Conservation (phyloP, 2,888 invertebrate genomes). For the Alentia gelatinosa region DNA sequence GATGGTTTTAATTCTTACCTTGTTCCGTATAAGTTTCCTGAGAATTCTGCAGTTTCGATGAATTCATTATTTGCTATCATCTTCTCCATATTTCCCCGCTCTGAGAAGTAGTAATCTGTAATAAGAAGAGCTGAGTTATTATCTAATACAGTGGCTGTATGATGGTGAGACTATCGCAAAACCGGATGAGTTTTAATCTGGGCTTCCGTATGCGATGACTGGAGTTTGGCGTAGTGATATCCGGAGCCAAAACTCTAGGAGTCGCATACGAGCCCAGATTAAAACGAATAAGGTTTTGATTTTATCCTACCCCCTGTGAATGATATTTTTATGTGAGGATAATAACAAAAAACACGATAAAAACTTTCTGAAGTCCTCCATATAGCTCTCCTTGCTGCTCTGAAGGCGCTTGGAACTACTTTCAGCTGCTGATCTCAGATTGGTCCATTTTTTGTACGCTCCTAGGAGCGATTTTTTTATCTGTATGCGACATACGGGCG, state of each 20-base stretch:
- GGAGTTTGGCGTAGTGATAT: not conserved
- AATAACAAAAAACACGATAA: too few species aligned
- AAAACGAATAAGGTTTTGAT: too few species aligned
- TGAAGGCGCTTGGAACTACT: too few species aligned
- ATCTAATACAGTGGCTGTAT: not conserved
- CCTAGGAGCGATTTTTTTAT: too few species aligned
- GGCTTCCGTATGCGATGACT: not conserved
- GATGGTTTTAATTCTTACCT: too few species aligned
- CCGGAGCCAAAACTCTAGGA: not conserved
- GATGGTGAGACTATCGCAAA: not conserved
- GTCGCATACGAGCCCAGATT: not conserved
- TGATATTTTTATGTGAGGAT: not conserved
- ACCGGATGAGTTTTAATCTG: not conserved
- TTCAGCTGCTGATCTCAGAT: too few species aligned
- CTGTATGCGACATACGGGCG: too few species aligned
- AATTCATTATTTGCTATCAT: slow-evolving; percentile 91
- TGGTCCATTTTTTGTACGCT: too few species aligned
- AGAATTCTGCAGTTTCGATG: slow-evolving; percentile 94
- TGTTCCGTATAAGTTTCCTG: slow-evolving; percentile 97
- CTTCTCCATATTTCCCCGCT: slow-evolving; percentile 87
- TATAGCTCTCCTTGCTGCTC: too few species aligned
- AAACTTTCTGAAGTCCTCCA: too few species aligned
- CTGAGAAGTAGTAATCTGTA: slow-evolving; percentile 92
- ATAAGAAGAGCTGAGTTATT: not conserved
- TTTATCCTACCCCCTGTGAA: too few species aligned